Percentiles rank a stretch among this genome's conserved stretches.
phyloP scores from a whole-genome alignment of 2,888 invertebrate genomes.

The Barypeithes pellucidus region DNA sequence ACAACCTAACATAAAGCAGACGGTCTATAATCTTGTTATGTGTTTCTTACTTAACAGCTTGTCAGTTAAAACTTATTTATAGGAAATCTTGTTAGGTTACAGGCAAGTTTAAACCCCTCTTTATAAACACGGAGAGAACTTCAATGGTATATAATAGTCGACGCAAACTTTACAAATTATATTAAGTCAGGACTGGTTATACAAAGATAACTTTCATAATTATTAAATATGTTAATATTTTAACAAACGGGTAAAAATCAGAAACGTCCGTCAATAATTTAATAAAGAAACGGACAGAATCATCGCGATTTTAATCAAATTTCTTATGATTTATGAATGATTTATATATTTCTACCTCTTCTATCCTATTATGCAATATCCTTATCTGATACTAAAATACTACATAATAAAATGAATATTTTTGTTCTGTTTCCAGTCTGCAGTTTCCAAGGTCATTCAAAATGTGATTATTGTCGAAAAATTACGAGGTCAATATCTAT shows the following conservation, averaged over 20 bases:
- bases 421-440: no score
- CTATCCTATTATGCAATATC: no score
- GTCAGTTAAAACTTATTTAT: constrained; percentile 20
- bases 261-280: no score
- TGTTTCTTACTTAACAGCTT: constrained; percentile 19
- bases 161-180: constrained; percentile 12
- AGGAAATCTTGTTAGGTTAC: constrained; percentile 19
- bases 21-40: constrained; percentile 13
- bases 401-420: no score
- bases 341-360: no score
- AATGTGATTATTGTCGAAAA: no score
- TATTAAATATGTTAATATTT: neutral
- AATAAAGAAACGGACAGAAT: no score
- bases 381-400: no score
- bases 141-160: constrained; percentile 14
- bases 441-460: no score
- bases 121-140: constrained; percentile 21
- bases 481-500: no score
- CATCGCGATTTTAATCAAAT: no score
- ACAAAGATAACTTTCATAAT: constrained; percentile 11
- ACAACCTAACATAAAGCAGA: constrained; percentile 5
- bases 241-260: neutral
- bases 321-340: no score
- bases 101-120: constrained; percentile 13
- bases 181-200: constrained; percentile 2